These are phyloP conservation scores for Melanophora roralis DNA, from an alignment of 2,888 invertebrate species.

Conservation along the genomic window DNA sequence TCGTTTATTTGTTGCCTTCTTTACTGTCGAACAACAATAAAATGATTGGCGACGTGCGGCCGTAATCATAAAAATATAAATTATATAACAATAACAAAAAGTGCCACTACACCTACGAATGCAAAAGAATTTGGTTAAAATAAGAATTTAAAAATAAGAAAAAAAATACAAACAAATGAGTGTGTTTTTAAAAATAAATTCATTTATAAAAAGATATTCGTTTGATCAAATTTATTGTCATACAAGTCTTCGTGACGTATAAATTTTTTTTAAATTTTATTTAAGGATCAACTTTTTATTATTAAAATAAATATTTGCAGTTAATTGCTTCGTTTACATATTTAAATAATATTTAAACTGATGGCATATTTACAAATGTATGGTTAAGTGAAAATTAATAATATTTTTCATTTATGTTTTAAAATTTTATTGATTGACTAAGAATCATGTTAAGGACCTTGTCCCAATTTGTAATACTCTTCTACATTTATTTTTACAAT, in stretches of 20 bases:
- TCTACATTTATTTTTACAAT: no score
- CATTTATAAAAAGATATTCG: not conserved
- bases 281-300: not conserved
- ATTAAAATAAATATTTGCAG: not conserved
- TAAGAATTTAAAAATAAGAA: not conserved
- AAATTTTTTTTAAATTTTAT: constrained; percentile 5
- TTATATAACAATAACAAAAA: constrained; percentile 32
- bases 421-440: no score
- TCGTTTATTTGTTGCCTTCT: constrained; percentile 6
- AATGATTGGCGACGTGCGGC: constrained; percentile 60
- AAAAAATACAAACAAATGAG: not conserved
- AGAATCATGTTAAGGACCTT: no score
- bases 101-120: not conserved
- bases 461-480: no score
- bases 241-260: constrained; percentile 12
- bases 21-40: constrained; percentile 27
- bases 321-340: not conserved
- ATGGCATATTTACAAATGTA: not conserved
- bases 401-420: no score
- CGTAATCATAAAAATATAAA: constrained; percentile 43
- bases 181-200: constrained; percentile 18
- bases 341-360: not conserved
- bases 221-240: constrained; percentile 20
- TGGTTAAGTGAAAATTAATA: no score
- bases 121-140: constrained; percentile 7